These are phyloP conservation scores for Masticophis lateralis DNA, from an alignment of 2,797 vertebrate genomes.

Conservation along the genomic window DNA sequence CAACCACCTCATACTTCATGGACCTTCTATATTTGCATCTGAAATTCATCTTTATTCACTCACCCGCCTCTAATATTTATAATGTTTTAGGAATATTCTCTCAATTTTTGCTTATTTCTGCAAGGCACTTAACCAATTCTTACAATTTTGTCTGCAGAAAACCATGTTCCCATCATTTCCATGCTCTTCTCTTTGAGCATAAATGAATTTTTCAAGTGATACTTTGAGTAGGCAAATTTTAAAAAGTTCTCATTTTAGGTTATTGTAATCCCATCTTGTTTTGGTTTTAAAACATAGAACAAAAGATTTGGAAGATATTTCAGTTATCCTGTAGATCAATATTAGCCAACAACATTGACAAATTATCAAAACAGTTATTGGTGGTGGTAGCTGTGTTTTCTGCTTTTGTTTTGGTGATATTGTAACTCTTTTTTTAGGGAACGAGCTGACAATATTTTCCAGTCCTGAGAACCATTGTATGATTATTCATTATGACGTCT, in stretches of 20 bases:
- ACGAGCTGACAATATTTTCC: not conserved
- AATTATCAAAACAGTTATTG: not conserved
- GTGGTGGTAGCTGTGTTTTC: not conserved
- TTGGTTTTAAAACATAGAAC: not conserved
- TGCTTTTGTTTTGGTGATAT: not conserved
- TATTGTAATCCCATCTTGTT: not conserved
- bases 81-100: not conserved
- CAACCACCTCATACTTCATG: not conserved
- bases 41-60: slow-evolving; percentile 16
- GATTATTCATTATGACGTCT: not conserved
- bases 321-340: not conserved
- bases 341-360: not conserved
- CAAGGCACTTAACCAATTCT: not conserved
- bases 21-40: slow-evolving; percentile 12
- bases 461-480: not conserved
- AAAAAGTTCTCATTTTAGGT: not conserved
- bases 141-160: not conserved
- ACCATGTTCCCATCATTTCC: not conserved
- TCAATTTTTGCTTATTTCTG: not conserved
- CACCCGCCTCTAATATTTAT: not conserved
- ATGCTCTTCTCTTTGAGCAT: not conserved
- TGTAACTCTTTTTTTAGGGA: not conserved
- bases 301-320: not conserved
- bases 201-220: not conserved
- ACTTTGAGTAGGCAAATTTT: not conserved